Conservation (phyloP, 2,113 vertebrate genomes). For the Dasypus novemcinctus region DNA sequence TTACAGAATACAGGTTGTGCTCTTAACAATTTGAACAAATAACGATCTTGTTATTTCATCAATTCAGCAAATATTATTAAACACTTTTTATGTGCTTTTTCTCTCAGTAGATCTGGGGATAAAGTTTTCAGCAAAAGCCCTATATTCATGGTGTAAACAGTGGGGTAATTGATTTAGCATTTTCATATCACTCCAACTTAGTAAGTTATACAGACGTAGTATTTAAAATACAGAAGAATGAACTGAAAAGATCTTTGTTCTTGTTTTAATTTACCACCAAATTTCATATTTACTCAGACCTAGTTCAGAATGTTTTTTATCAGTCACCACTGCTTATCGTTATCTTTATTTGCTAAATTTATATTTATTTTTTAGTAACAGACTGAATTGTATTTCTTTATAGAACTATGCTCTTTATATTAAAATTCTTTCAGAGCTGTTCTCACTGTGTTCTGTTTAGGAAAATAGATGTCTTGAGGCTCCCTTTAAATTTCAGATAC, state of each 20-base stretch:
- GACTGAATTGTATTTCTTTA: not conserved
- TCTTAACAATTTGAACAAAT: not conserved
- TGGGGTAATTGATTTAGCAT: not conserved
- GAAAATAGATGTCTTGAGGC: not conserved
- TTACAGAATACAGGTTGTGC: not conserved
- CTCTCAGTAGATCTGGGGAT: not conserved
- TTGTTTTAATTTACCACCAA: not conserved
- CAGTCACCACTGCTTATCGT: not conserved
- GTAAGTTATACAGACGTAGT: not conserved
- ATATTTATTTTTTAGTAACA: not conserved
- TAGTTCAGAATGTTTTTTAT: not conserved
- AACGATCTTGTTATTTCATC: not conserved
- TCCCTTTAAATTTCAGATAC: rapidly evolving
- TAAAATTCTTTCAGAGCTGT: not conserved
- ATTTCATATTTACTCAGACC: not conserved
- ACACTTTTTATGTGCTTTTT: not conserved
- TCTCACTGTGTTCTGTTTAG: not conserved
- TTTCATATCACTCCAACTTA: not conserved
- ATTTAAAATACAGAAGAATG: not conserved
- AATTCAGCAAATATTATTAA: not conserved
- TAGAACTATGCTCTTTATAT: not conserved
- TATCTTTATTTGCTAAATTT: not conserved
- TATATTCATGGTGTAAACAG: not conserved
- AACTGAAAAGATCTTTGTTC: not conserved
- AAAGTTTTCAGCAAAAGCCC: too few relatives aligned